Evolutionary conservation across 2,113 vertebrate genomes (phyloP).

Genomic region (Vimba vimba): DNA sequence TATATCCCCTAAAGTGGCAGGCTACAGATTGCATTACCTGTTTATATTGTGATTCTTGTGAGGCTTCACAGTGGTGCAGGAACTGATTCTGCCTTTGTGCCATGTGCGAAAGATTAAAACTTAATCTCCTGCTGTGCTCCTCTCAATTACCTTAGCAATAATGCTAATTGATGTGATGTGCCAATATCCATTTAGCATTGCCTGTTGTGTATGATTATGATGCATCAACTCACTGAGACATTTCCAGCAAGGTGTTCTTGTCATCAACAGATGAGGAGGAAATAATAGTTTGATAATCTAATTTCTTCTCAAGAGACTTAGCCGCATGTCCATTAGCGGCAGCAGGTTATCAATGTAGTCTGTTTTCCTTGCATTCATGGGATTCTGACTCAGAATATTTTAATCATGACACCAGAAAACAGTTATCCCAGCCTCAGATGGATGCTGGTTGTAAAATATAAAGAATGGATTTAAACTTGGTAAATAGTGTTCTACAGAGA

Average conservation of each 20-base stretch:
- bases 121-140: constrained; percentile 50
- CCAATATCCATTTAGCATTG: constrained; percentile 47
- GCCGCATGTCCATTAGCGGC: background rate
- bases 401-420: background rate
- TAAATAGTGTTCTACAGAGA: background rate
- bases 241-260: constrained; percentile 47
- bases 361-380: background rate
- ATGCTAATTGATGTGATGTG: constrained; percentile 57
- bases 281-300: constrained; percentile 9
- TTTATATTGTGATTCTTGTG: constrained; percentile 36
- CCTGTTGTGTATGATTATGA: constrained; percentile 46
- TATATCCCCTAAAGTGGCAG: constrained; percentile 46
- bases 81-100: constrained; percentile 31
- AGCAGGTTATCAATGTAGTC: background rate
- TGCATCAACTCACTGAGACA: constrained; percentile 34
- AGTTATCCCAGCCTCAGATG: background rate
- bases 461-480: background rate
- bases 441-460: background rate
- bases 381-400: background rate
- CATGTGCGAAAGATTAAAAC: constrained; percentile 22
- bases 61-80: background rate
- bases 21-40: constrained; percentile 49
- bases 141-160: constrained; percentile 58
- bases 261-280: constrained; percentile 36
- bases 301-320: constrained; percentile 5